Evolutionary conservation across 1,140 invertebrate species (phyloP).

Genomic region (Batillaria attramentaria): DNA sequence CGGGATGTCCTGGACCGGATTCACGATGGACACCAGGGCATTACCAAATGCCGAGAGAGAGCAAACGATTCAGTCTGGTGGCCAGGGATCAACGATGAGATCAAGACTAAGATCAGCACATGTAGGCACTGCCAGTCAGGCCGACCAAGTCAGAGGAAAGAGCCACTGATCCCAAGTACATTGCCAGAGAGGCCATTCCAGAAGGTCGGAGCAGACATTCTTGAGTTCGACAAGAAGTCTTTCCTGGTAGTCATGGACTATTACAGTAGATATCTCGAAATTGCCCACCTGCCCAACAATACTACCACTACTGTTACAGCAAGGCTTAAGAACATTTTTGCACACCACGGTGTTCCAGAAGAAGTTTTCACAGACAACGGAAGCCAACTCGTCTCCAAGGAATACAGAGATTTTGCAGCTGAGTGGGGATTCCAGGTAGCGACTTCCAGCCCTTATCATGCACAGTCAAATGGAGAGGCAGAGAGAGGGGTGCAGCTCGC

Average conservation of each 20-base stretch:
- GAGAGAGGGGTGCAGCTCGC: neutral
- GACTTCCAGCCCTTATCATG: neutral
- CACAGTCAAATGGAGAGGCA: neutral
- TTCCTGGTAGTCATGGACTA: slow-evolving; percentile 48
- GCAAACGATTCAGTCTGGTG: slow-evolving; percentile 15
- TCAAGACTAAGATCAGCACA: neutral
- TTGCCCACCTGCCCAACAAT: neutral
- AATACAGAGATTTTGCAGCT: neutral
- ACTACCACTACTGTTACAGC: neutral
- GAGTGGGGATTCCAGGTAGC: neutral
- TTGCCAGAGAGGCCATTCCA: slow-evolving; percentile 44
- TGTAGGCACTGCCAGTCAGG: slow-evolving; percentile 32
- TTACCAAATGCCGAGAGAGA: slow-evolving; percentile 21
- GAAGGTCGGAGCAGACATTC: slow-evolving; percentile 34
- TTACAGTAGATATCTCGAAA: slow-evolving; percentile 41
- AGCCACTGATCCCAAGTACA: slow-evolving; percentile 36
- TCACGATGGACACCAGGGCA: slow-evolving; percentile 40
- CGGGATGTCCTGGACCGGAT: slow-evolving; percentile 22
- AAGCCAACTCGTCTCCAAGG: neutral
- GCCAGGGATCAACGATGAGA: neutral
- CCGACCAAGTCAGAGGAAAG: slow-evolving; percentile 28
- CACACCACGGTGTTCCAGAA: slow-evolving; percentile 64
- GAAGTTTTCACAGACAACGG: neutral
- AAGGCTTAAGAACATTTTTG: neutral
- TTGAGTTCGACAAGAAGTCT: slow-evolving; percentile 21